These are phyloP conservation scores for Pheosia gnoma DNA, from an alignment of 2,888 invertebrate species.

Conservation along the genomic window DNA sequence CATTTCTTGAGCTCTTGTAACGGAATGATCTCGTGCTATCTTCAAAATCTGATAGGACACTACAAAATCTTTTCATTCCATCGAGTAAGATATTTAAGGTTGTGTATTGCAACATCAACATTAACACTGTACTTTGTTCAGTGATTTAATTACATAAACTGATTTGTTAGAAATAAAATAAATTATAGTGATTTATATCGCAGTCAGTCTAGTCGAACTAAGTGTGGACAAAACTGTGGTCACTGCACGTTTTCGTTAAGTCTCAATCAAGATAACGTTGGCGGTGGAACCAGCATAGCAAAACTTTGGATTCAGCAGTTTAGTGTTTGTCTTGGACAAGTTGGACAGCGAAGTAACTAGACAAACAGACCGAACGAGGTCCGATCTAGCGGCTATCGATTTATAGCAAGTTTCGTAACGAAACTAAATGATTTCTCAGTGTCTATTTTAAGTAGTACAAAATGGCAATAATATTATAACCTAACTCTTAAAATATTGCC, in stretches of 20 bases:
- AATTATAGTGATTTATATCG: background rate
- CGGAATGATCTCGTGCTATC: background rate
- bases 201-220: background rate
- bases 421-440: constrained; percentile 61
- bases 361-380: constrained; percentile 63
- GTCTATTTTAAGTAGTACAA: too few relatives aligned
- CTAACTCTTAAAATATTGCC: too few relatives aligned
- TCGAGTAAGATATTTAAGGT: too few relatives aligned
- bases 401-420: constrained; percentile 60
- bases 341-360: constrained; percentile 73
- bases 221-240: constrained; percentile 39
- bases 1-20: constrained; percentile 20
- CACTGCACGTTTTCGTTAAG: constrained; percentile 57
- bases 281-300: constrained; percentile 48
- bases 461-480: too few relatives aligned
- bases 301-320: constrained; percentile 66
- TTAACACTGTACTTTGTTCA: too few relatives aligned
- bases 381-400: constrained; percentile 34
- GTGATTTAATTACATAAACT: too few relatives aligned
- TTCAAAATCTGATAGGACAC: background rate
- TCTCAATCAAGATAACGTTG: constrained; percentile 73
- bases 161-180: too few relatives aligned
- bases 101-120: too few relatives aligned
- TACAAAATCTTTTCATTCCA: background rate
- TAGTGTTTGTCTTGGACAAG: constrained; percentile 75